A percentile compares a stretch with the other conserved stretches of the same genome.
Conservation (phyloP, 2,797 vertebrate species). For the Lophotriccus pileatus region DNA sequence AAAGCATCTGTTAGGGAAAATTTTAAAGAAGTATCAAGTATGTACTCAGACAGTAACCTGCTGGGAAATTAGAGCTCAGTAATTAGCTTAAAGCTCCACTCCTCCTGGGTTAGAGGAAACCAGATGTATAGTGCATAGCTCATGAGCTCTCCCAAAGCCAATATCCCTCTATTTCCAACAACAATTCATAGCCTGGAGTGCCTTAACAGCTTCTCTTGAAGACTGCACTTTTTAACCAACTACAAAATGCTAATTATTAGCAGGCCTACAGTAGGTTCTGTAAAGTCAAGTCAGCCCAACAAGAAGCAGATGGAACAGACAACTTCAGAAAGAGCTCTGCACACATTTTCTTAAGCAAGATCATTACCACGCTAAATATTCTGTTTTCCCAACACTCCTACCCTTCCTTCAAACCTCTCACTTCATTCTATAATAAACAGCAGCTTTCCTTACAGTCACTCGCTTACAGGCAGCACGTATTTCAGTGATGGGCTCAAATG, state of each 20-base stretch:
- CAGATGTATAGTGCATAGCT: neutral
- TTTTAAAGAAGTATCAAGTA: neutral
- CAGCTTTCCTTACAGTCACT: neutral
- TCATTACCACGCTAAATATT: neutral
- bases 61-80: neutral
- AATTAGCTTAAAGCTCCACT: neutral
- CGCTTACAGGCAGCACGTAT: rapidly evolving
- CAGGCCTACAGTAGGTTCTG: neutral
- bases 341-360: neutral
- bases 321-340: neutral
- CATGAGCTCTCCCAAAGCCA: neutral
- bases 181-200: neutral
- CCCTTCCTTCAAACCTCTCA: neutral
- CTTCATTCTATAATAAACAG: neutral
- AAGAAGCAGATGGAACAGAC: neutral
- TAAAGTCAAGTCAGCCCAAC: neutral
- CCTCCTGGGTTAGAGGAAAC: neutral
- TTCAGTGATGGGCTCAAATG: rapidly evolving
- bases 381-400: neutral
- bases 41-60: neutral
- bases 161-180: neutral
- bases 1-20: neutral
- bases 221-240: neutral
- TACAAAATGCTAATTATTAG: neutral
- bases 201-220: neutral